Conservation (phyloP, 2,888 invertebrate genomes). For the Zygogramma bicolorata region DNA sequence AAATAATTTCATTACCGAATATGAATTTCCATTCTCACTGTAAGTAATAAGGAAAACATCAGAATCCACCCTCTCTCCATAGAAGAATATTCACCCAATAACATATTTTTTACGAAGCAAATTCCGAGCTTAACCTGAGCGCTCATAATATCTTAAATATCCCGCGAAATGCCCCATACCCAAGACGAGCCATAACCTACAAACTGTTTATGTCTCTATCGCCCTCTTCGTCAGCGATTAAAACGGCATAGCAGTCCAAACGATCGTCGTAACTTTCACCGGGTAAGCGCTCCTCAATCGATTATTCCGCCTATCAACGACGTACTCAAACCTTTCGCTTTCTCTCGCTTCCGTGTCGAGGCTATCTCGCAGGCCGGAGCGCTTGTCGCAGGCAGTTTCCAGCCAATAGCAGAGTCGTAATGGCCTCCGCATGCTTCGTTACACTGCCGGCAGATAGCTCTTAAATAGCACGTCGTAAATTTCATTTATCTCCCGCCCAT, state of each 20-base stretch:
- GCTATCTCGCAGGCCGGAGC: slow-evolving; percentile 30
- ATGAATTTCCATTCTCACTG: slow-evolving; percentile 10
- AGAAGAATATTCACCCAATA: slow-evolving; percentile 48
- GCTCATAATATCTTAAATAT: slow-evolving; percentile 64
- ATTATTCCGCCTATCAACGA: slow-evolving; percentile 69
- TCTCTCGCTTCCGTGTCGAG: slow-evolving; percentile 33
- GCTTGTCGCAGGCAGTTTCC: slow-evolving; percentile 55
- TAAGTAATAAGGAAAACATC: slow-evolving; percentile 14
- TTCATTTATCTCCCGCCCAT: slow-evolving; percentile 73
- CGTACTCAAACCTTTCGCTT: slow-evolving; percentile 61
- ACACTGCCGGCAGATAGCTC: slow-evolving; percentile 71
- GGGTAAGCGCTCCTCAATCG: slow-evolving; percentile 56
- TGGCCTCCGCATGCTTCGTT: slow-evolving; percentile 71
- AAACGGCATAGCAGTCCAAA: slow-evolving; percentile 48
- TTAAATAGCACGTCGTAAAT: slow-evolving; percentile 69
- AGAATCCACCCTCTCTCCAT: slow-evolving; percentile 28
- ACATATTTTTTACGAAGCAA: slow-evolving; percentile 57
- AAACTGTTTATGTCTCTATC: slow-evolving; percentile 49
- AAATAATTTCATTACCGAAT: slow-evolving; percentile 4
- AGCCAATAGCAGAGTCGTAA: slow-evolving; percentile 73
- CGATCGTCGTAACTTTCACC: slow-evolving; percentile 61
- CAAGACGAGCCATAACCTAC: slow-evolving; percentile 47
- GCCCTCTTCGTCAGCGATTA: slow-evolving; percentile 44
- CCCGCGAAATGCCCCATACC: slow-evolving; percentile 61
- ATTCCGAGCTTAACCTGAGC: slow-evolving; percentile 56